Evolutionary conservation across 1,140 invertebrate genomes (phyloP).

Genomic region (Formica selysi): DNA sequence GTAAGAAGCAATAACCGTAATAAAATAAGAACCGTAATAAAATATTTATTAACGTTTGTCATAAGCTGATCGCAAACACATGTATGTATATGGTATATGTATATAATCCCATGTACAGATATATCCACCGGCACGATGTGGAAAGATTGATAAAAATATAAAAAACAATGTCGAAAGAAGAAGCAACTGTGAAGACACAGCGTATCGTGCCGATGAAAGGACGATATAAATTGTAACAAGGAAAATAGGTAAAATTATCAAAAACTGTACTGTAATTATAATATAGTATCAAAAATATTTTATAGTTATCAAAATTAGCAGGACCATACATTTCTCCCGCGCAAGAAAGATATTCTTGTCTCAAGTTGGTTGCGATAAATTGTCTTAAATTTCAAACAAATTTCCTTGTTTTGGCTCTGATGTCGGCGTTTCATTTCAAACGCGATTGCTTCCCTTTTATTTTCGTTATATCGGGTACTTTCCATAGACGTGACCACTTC

Average conservation of each 20-base stretch:
- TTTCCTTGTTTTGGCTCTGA: neutral
- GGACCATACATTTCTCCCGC: neutral
- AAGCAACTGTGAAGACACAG: neutral
- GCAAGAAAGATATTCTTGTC: neutral
- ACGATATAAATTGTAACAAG: conserved; percentile 30
- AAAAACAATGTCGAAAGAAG: neutral
- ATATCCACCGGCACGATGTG: neutral
- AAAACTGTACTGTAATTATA: neutral
- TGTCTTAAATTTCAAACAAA: neutral
- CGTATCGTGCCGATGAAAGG: neutral
- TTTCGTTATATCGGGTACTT: conserved; percentile 76
- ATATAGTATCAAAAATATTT: neutral
- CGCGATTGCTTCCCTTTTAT: neutral
- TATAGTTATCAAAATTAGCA: no score
- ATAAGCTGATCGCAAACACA: conserved; percentile 5
- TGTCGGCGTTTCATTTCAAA: no score
- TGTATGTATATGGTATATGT: neutral
- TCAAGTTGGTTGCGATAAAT: neutral
- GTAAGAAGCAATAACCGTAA: conserved; percentile 12
- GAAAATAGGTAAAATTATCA: conserved; percentile 32
- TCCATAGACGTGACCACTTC: conserved; percentile 81
- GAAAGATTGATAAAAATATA: conserved; percentile 44
- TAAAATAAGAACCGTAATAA: conserved; percentile 38
- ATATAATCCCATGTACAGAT: neutral
- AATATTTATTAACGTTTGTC: conserved; percentile 40